Conservation (phyloP, 1,140 invertebrate genomes). For the Saccostrea glomerata region DNA sequence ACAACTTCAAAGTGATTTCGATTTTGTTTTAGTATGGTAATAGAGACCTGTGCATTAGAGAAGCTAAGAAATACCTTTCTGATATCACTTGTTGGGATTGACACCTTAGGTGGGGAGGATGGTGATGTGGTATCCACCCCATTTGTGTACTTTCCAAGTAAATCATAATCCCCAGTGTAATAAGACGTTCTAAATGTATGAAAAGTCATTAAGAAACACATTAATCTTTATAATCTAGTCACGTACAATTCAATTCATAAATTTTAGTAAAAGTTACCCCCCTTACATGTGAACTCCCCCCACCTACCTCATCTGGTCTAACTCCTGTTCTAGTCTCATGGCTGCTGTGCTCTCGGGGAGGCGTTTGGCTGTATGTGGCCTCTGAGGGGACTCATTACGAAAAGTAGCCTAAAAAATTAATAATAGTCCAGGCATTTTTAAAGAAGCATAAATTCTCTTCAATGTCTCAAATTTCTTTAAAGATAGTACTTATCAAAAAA, state of each 20-base stretch:
- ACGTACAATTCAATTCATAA: neutral
- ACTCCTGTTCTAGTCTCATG: slow-evolving; percentile 44
- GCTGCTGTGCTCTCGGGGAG: slow-evolving; percentile 34
- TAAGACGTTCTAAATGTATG: slow-evolving; percentile 8
- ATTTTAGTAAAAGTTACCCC: neutral
- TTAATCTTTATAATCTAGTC: neutral
- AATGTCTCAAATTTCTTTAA: too few species aligned
- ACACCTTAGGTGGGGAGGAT: slow-evolving; percentile 11
- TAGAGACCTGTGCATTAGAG: neutral
- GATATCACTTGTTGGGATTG: slow-evolving; percentile 5
- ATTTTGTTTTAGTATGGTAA: too few species aligned
- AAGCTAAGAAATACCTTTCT: slow-evolving; percentile 4
- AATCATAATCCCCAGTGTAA: slow-evolving; percentile 39
- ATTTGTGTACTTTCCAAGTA: slow-evolving; percentile 41
- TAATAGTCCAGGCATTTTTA: slow-evolving; percentile 24
- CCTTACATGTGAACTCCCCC: neutral
- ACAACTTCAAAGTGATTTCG: neutral
- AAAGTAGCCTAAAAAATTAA: neutral
- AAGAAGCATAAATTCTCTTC: neutral
- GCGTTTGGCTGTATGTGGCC: slow-evolving; percentile 7
- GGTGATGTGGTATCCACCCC: slow-evolving; percentile 24
- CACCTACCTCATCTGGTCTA: slow-evolving; percentile 38
- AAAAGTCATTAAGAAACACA: neutral
- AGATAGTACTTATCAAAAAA: too few species aligned
- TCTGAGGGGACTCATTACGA: slow-evolving; percentile 14